Evolutionary conservation across 2,113 vertebrate species (phyloP).

Genomic region (Apodemus speciosus): DNA sequence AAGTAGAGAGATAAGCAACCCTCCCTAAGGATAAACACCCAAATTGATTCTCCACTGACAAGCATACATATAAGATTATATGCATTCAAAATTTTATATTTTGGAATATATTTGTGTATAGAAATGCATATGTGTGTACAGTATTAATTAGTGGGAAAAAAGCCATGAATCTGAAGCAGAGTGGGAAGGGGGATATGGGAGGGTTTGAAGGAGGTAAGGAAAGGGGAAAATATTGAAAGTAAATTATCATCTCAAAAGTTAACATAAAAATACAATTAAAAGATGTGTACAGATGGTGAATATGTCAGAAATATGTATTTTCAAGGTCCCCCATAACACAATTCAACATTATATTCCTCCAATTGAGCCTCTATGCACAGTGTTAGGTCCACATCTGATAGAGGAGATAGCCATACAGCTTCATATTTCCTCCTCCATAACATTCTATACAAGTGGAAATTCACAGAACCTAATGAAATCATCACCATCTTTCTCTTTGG

Average conservation of each 20-base stretch:
- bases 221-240: not conserved
- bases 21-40: not conserved
- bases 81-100: not conserved
- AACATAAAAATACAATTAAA: not conserved
- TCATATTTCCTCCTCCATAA: not conserved
- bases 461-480: not conserved
- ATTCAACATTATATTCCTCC: not conserved
- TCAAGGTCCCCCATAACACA: not conserved
- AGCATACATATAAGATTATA: not conserved
- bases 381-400: not conserved
- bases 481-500: not conserved
- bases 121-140: not conserved
- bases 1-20: not conserved
- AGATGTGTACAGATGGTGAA: not conserved
- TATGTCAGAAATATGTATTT: constrained; percentile 9
- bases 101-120: not conserved
- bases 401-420: not conserved
- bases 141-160: not conserved
- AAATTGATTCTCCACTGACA: not conserved
- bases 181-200: not conserved
- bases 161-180: not conserved
- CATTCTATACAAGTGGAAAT: not conserved
- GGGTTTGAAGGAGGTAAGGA: not conserved
- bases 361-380: not conserved
- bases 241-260: not conserved